Evolutionary conservation across 2,888 invertebrate genomes (phyloP), one percentile per base, ranked within the genome.

Genomic region (Drosophila imparisetae): DNA sequence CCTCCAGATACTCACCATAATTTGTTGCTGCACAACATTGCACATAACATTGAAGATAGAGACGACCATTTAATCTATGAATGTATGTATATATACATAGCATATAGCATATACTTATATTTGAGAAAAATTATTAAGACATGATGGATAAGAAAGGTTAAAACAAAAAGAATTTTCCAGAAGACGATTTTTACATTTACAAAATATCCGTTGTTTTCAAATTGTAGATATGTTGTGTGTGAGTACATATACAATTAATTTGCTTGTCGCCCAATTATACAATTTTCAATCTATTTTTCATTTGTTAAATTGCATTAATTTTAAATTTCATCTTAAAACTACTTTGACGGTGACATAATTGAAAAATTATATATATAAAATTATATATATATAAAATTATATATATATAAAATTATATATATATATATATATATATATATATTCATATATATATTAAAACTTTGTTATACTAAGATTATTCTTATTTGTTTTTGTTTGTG

Each of bases 101-200:
- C 57, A 69, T 54, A 68, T 54, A 10, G 49, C 34, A 54, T 55
- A 42, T 57, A 68, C 40, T 42, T 58, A 62, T 71, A 70, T 70
- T 58, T 71, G 40, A 45, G 30, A 29, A 40, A 54, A 24, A 24
- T 60, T 29, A 55, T 66, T 27, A 50, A 49, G 59, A 64, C 55
- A 61, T 27, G 53, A 32, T 40, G 4, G 29, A 27, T 32, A 55
- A 30, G 32, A 58, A 58, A 58, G 21, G 15, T 40, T 29, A 29
- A 55, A 21, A 53, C n/a, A 50, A 49, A 57, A 49, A 32, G 34
- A 30, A 40, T 54, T 34, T 11, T 32, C 13, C 40, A 57, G 27
- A 58, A 30, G 34, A 30, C 24, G 36, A 53, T 30, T 48, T 45
- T 38, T 53, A 57, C 30, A 62, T 32, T 30, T 60, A 36, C 68